Conservation (phyloP, 2,888 invertebrate genomes). For the Cosmorhoe ocellata region DNA sequence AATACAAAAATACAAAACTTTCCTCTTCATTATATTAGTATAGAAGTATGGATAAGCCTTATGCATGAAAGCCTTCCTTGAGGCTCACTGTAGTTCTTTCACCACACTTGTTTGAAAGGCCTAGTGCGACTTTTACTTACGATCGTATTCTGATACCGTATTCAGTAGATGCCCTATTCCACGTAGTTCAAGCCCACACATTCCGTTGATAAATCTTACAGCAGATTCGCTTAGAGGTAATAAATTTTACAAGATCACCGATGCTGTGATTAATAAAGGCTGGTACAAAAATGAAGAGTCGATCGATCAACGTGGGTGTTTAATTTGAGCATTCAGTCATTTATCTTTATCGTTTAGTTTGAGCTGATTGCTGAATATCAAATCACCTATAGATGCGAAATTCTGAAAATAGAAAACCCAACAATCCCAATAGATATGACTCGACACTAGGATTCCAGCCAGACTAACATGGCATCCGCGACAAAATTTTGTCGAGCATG, state of each 20-base stretch:
- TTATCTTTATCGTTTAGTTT: constrained; percentile 71
- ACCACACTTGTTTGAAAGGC: no score
- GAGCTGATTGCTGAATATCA: constrained; percentile 7
- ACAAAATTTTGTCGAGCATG: no score
- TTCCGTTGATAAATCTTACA: constrained; percentile 74
- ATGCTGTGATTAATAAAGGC: constrained; percentile 73
- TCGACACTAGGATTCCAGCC: no score
- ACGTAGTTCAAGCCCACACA: constrained; percentile 65
- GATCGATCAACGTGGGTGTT: constrained; percentile 80
- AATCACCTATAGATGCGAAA: constrained; percentile 5
- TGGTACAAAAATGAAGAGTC: constrained; percentile 75
- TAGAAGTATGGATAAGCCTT: no score
- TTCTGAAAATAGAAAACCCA: no score
- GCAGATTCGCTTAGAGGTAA: constrained; percentile 80
- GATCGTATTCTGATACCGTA: constrained; percentile 23
- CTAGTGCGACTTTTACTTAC: no score
- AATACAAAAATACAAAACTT: no score
- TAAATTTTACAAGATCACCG: constrained; percentile 80
- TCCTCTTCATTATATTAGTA: no score
- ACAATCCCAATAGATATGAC: no score
- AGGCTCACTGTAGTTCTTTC: no score
- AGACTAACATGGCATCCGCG: no score
- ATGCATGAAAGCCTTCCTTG: no score
- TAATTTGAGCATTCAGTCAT: constrained; percentile 72
- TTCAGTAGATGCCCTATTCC: constrained; percentile 34